phyloP scores from a whole-genome alignment of 2,113 vertebrate species.

The Hippocampus comes region DNA sequence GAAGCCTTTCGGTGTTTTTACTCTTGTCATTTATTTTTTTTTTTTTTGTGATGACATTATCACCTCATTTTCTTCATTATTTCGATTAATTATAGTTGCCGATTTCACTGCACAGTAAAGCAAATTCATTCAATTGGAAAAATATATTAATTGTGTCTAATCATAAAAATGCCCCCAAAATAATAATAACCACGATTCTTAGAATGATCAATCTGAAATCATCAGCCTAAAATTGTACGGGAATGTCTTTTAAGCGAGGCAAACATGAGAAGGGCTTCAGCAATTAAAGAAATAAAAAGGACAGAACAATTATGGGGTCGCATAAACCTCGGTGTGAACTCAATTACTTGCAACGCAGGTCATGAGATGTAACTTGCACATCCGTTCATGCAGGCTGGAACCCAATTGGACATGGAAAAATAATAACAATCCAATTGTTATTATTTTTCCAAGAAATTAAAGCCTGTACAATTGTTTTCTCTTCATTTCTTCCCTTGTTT shows the following conservation, averaged over 20 bases:
- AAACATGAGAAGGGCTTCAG: background rate
- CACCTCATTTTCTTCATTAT: too few relatives aligned
- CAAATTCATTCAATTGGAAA: background rate
- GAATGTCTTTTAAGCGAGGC: background rate
- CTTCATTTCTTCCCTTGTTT: background rate
- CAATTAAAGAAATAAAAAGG: background rate
- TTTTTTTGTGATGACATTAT: too few relatives aligned
- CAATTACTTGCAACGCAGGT: background rate
- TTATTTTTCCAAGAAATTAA: background rate
- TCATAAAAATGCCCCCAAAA: background rate
- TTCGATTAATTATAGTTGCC: too few relatives aligned
- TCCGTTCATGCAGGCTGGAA: background rate
- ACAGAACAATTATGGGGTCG: background rate
- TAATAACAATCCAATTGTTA: too few relatives aligned
- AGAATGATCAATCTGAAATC: background rate
- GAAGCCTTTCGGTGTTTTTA: too few relatives aligned
- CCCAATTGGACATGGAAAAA: background rate
- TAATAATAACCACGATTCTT: background rate
- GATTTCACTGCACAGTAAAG: too few relatives aligned
- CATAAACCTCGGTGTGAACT: background rate
- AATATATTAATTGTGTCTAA: background rate
- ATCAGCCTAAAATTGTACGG: background rate
- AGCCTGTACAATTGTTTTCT: background rate
- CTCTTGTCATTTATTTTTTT: too few relatives aligned
- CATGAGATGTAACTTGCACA: background rate